phyloP scores from a whole-genome alignment of 2,113 vertebrate genomes.

The Dermatemys mawii region DNA sequence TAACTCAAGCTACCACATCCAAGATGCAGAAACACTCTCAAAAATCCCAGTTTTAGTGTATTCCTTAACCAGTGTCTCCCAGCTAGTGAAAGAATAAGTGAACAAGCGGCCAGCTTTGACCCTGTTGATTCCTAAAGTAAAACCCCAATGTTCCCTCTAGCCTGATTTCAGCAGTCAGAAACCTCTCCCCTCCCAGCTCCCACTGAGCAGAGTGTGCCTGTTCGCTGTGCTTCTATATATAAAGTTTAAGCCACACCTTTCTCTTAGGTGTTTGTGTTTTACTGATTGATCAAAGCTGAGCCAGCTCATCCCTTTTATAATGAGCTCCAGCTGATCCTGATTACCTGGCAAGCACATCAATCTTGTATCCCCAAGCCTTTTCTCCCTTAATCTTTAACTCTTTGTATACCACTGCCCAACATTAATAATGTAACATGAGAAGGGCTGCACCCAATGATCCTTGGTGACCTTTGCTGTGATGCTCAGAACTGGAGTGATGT shows the following conservation, averaged over 20 bases:
- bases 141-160: neutral
- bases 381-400: slow-evolving; percentile 33
- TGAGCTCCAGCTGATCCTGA: slow-evolving; percentile 41
- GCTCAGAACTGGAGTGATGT: neutral
- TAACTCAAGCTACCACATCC: neutral
- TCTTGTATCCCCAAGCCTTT: neutral
- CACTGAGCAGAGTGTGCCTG: neutral
- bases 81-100: neutral
- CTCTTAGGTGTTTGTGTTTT: neutral
- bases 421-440: rapidly evolving
- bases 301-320: slow-evolving; percentile 36
- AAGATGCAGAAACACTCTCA: neutral
- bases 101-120: neutral
- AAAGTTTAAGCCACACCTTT: neutral
- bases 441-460: rapidly evolving
- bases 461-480: neutral
- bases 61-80: neutral
- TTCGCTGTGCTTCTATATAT: neutral
- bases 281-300: neutral
- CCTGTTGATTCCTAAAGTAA: neutral
- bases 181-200: neutral
- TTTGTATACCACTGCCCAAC: neutral
- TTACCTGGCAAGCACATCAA: slow-evolving; percentile 63
- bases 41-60: neutral
- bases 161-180: neutral